Percentiles rank a stretch among this genome's conserved stretches.
These are phyloP conservation scores for Crocodylus rhombifer DNA, from an alignment of 2,797 vertebrate species.

Conservation along the genomic window DNA sequence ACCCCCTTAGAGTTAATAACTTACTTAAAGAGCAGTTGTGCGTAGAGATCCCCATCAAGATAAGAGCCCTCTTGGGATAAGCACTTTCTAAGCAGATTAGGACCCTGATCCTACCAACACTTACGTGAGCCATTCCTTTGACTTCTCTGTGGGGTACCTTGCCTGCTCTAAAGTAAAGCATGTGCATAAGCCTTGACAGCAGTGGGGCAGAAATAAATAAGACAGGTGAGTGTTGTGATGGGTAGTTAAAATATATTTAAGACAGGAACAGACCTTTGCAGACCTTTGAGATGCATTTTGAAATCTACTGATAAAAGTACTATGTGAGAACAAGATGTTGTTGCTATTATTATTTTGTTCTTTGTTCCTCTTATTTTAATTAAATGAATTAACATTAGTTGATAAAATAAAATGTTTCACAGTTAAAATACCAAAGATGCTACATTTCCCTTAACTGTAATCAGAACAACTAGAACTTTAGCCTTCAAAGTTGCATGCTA, in stretches of 20 bases:
- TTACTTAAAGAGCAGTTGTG: not conserved
- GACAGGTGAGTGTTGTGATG: not conserved
- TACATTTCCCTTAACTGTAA: not conserved
- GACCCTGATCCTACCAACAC: not conserved
- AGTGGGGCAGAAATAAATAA: not conserved
- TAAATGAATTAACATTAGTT: not conserved
- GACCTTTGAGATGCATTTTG: rapidly evolving
- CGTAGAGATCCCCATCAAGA: not conserved
- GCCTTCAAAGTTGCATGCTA: not conserved
- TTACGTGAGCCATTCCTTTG: not conserved
- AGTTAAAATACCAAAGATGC: constrained; percentile 21
- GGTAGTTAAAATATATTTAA: not conserved
- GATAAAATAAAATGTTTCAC: not conserved
- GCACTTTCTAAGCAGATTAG: not conserved
- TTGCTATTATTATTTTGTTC: not conserved
- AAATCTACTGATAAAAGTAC: not conserved
- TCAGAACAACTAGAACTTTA: not conserved
- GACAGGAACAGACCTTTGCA: too few species aligned
- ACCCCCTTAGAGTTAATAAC: not conserved
- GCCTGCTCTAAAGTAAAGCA: not conserved
- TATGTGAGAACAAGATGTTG: too few species aligned
- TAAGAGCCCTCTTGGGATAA: not conserved
- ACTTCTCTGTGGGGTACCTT: not conserved
- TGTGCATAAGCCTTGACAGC: not conserved
- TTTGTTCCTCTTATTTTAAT: constrained; percentile 13